phyloP scores from a whole-genome alignment of 2,113 vertebrate genomes.

The Urocolius indicus region DNA sequence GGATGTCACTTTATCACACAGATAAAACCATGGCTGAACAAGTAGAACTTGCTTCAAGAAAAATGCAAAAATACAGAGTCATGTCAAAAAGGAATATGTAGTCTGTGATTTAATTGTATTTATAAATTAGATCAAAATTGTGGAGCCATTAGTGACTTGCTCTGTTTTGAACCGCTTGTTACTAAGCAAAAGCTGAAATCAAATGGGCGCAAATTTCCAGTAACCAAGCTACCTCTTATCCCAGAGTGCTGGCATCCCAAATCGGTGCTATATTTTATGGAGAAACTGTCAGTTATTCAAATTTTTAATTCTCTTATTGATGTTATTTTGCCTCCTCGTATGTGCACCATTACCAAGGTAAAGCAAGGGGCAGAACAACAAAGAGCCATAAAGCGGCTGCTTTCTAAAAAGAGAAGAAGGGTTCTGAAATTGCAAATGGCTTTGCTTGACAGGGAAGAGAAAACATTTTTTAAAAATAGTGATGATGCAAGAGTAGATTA shows the following conservation, averaged over 20 bases:
- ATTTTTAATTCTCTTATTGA: not conserved
- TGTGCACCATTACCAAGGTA: not conserved
- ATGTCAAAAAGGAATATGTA: not conserved
- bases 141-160: not conserved
- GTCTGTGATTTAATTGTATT: not conserved
- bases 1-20: not conserved
- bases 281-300: not conserved
- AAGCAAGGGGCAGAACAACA: conserved; percentile 14
- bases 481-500: not conserved
- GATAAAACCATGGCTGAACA: not conserved
- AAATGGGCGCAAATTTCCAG: not conserved
- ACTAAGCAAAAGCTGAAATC: not conserved
- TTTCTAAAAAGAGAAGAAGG: conserved; percentile 10
- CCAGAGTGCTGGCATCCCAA: not conserved
- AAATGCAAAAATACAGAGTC: not conserved
- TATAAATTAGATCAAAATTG: not conserved
- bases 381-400: not conserved
- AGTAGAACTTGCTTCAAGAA: not conserved
- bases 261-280: not conserved
- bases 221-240: not conserved
- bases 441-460: not conserved
- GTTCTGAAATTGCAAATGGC: conserved; percentile 18
- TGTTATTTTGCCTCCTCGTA: not conserved
- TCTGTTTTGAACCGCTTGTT: not conserved
- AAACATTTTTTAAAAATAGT: not conserved